Conservation (phyloP, 2,113 vertebrate genomes). For the Lepisosteus oculatus region DNA sequence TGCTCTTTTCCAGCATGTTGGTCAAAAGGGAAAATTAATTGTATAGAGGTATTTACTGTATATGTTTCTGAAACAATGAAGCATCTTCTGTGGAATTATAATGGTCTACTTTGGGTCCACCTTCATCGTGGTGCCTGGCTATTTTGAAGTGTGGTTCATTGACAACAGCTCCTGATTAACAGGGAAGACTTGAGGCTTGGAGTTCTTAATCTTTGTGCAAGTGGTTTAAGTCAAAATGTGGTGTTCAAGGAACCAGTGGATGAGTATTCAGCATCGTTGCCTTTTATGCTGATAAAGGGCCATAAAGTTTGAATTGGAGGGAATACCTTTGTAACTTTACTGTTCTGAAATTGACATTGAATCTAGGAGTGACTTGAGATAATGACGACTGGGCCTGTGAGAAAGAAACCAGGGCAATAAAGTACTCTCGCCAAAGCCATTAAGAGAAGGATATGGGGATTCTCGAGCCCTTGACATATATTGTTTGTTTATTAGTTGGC, state of each 20-base stretch:
- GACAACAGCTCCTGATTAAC: too few species aligned
- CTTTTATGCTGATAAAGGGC: conserved; percentile 70
- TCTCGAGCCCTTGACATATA: conserved; percentile 82
- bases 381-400: conserved; percentile 77
- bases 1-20: too few species aligned
- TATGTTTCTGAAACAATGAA: too few species aligned
- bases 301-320: conserved; percentile 52
- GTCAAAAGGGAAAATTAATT: too few species aligned
- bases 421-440: conserved; percentile 77
- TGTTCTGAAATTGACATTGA: conserved; percentile 62
- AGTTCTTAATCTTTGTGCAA: too few species aligned
- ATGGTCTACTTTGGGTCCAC: too few species aligned
- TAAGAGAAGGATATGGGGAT: conserved; percentile 84
- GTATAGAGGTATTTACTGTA: too few species aligned
- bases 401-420: conserved; percentile 85
- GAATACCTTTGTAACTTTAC: conserved; percentile 42
- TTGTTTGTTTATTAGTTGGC: conserved; percentile 84
- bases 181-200: too few species aligned
- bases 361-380: conserved; percentile 71
- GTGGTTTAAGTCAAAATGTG: background rate
- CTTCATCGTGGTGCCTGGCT: too few species aligned
- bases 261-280: conserved; percentile 41
- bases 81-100: too few species aligned
- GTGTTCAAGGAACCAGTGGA: background rate
- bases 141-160: too few species aligned